Conservation (phyloP, 2,888 invertebrate species). For the Itoplectis maculator region DNA sequence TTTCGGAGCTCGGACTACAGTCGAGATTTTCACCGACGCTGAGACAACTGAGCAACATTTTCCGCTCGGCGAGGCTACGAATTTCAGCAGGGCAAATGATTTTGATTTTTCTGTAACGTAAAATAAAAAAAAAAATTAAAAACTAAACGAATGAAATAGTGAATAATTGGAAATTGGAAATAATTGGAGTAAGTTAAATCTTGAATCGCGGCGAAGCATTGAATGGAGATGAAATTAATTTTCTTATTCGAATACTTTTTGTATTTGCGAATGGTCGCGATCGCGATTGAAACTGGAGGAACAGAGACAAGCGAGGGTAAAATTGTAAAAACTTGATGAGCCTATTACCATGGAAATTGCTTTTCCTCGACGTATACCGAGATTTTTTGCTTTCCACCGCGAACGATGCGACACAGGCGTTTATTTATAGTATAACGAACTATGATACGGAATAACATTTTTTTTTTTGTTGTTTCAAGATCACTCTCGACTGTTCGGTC, state of each 20-base stretch:
- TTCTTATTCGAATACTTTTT: not conserved
- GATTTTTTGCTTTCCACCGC: not conserved
- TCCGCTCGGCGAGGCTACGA: too few relatives aligned
- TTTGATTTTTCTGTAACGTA: too few relatives aligned
- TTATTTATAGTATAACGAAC: not conserved
- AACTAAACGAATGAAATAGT: not conserved
- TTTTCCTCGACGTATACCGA: not conserved
- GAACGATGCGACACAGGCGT: not conserved
- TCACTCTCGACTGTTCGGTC: slow-evolving; percentile 3
- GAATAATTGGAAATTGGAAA: not conserved
- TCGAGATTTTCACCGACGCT: too few relatives aligned
- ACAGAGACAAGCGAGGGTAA: not conserved
- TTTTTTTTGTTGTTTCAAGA: not conserved
- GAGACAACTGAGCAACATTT: too few relatives aligned
- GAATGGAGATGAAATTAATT: not conserved
- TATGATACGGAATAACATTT: too few relatives aligned
- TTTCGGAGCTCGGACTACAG: too few relatives aligned
- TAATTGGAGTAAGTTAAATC: not conserved
- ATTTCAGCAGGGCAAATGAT: too few relatives aligned
- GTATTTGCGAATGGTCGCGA: not conserved
- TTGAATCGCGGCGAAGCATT: not conserved
- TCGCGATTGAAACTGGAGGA: not conserved
- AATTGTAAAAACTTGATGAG: not conserved
- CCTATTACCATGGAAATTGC: not conserved
- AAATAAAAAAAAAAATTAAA: not conserved